These are phyloP conservation scores for Gephyroberyx darwinii DNA, from an alignment of 2,797 vertebrate genomes.

Conservation along the genomic window DNA sequence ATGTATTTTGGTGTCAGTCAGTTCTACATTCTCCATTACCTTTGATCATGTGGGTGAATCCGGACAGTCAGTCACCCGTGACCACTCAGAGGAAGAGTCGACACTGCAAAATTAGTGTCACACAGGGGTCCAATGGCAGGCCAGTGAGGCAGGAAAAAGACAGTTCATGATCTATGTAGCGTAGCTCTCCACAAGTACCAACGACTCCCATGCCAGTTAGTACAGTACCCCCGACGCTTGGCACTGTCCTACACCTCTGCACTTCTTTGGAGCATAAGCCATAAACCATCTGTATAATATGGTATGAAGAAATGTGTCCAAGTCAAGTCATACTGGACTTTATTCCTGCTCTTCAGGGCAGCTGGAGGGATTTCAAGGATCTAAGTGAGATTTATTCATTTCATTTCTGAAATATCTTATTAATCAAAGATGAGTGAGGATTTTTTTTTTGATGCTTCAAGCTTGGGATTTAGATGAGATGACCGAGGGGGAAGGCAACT, in stretches of 20 bases:
- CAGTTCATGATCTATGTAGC: slow-evolving; percentile 81
- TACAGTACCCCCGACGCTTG: slow-evolving; percentile 54
- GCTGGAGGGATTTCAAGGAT: slow-evolving; percentile 66
- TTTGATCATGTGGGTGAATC: slow-evolving; percentile 76
- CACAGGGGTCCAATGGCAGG: slow-evolving; percentile 84
- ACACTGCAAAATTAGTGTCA: slow-evolving; percentile 84
- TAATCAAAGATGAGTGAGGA: slow-evolving; percentile 44
- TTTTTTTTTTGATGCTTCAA: slow-evolving; percentile 25
- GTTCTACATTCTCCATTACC: slow-evolving; percentile 48
- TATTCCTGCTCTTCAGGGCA: slow-evolving; percentile 57
- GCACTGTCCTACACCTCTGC: slow-evolving; percentile 66
- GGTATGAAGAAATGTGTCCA: slow-evolving; percentile 59
- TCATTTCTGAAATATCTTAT: slow-evolving; percentile 58
- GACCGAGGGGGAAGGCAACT: slow-evolving; percentile 45
- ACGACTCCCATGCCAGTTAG: slow-evolving; percentile 64
- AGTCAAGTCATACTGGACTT: slow-evolving; percentile 51
- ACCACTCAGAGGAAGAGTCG: slow-evolving; percentile 85
- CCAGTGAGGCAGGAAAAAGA: slow-evolving; percentile 86
- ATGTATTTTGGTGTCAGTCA: slow-evolving; percentile 22
- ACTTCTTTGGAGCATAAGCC: slow-evolving; percentile 65
- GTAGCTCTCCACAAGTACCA: slow-evolving; percentile 51
- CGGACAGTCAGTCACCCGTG: slow-evolving; percentile 87
- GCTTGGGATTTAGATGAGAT: slow-evolving; percentile 32
- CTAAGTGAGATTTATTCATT: slow-evolving; percentile 66
- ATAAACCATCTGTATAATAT: slow-evolving; percentile 75